phyloP scores from a whole-genome alignment of 1,140 invertebrate genomes.

The Drosophila dunni region DNA sequence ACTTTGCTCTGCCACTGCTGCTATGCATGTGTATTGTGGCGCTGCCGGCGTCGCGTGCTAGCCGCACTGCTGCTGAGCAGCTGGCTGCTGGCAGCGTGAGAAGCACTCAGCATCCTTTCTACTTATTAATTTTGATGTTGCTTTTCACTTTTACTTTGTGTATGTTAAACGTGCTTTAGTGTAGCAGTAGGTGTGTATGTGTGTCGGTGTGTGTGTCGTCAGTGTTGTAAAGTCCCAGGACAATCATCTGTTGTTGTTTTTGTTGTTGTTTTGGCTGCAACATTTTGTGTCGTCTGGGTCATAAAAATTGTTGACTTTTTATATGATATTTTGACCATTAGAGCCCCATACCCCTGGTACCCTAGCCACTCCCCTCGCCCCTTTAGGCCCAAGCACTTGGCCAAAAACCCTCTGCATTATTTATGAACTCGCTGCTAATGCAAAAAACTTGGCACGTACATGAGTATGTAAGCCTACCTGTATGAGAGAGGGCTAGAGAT shows the following conservation, averaged over 20 bases:
- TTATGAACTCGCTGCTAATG: slow-evolving; percentile 55
- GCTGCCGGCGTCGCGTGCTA: slow-evolving; percentile 35
- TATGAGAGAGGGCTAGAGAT: neutral
- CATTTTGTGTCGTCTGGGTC: slow-evolving; percentile 20
- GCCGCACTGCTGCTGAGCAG: slow-evolving; percentile 18
- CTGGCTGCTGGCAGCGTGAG: slow-evolving; percentile 22
- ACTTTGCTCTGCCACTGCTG: slow-evolving; percentile 35
- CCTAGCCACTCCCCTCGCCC: neutral
- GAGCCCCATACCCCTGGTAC: slow-evolving; percentile 22
- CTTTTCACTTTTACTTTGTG: slow-evolving; percentile 83
- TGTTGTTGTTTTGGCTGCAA: slow-evolving; percentile 34
- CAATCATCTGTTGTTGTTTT: slow-evolving; percentile 44
- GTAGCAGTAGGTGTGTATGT: slow-evolving; percentile 11
- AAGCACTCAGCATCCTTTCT: slow-evolving; percentile 72
- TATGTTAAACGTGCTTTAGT: slow-evolving; percentile 65
- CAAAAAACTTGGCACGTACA: slow-evolving; percentile 48
- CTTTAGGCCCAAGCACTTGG: slow-evolving; percentile 16
- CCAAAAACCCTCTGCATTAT: slow-evolving; percentile 63
- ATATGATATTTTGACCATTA: slow-evolving; percentile 25
- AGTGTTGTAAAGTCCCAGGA: slow-evolving; percentile 37
- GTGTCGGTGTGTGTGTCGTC: slow-evolving; percentile 13
- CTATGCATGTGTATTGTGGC: slow-evolving; percentile 41
- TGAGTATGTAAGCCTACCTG: neutral
- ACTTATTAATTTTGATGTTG: slow-evolving; percentile 82
- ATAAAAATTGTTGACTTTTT: slow-evolving; percentile 40